A percentile compares a stretch with the other conserved stretches of the same genome.
phyloP scores from a whole-genome alignment of 2,113 vertebrate genomes.

The Trematomus loennbergii region DNA sequence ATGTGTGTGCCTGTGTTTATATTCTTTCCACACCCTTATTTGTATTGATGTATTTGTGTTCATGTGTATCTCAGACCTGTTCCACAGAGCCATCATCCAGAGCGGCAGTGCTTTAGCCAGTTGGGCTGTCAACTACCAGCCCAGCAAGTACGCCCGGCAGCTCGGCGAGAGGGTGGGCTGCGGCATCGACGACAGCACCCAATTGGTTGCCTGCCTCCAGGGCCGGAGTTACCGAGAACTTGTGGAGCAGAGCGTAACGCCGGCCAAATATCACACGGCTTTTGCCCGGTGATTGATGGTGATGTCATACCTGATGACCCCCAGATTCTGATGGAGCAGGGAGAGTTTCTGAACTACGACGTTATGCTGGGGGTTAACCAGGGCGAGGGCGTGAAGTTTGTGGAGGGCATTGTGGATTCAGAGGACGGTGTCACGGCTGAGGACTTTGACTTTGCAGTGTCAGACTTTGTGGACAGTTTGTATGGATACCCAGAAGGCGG shows the following conservation, averaged over 20 bases:
- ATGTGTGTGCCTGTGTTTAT: not conserved
- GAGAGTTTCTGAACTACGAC: constrained; percentile 99
- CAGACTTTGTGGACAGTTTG: constrained; percentile 95
- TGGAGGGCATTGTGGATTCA: constrained; percentile 93
- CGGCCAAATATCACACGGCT: constrained; percentile 96
- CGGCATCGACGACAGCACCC: constrained; percentile 92
- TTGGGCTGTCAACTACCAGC: constrained; percentile 99
- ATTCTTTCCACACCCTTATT: not conserved
- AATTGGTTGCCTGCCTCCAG: constrained; percentile 94
- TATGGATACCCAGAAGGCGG: constrained; percentile 94
- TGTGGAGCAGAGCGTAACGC: constrained; percentile 91
- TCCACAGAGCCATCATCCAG: constrained; percentile 99
- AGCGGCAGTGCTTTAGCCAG: constrained; percentile 97
- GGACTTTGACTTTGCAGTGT: constrained; percentile 95
- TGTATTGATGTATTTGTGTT: constrained; percentile 30
- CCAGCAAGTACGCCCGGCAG: constrained; percentile 93
- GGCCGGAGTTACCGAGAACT: constrained; percentile 93
- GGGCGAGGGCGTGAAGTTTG: constrained; percentile 95
- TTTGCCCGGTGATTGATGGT: constrained; percentile 98
- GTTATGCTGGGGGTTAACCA: constrained; percentile 98
- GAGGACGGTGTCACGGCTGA: constrained; percentile 93
- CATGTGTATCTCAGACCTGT: constrained; percentile 89
- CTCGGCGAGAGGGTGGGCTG: constrained; percentile 95
- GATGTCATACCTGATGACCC: constrained; percentile 98
- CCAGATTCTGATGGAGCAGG: constrained; percentile 99